Conservation (phyloP, 2,888 invertebrate genomes). For the Aspidapion aeneum region DNA sequence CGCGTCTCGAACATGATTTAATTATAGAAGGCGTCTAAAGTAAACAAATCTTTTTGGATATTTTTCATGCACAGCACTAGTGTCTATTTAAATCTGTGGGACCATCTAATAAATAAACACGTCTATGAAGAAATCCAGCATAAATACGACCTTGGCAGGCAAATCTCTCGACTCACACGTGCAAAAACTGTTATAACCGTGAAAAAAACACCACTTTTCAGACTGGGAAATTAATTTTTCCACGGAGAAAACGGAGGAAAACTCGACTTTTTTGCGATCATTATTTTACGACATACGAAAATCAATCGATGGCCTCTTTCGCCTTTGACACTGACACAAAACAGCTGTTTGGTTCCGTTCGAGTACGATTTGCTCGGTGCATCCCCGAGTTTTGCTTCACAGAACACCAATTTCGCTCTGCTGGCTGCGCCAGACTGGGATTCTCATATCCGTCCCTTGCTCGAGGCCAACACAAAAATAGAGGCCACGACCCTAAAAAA, state of each 20-base stretch:
- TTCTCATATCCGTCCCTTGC: no score
- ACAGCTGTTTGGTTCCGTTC: neutral
- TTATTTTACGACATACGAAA: neutral
- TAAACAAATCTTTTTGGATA: neutral
- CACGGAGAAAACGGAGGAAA: neutral
- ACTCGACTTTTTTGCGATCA: neutral
- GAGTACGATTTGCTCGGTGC: neutral
- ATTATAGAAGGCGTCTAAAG: neutral
- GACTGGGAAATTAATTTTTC: neutral
- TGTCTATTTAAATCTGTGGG: neutral
- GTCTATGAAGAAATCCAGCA: no score
- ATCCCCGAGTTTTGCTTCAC: neutral
- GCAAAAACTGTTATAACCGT: neutral
- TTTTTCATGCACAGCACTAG: neutral
- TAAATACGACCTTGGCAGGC: neutral
- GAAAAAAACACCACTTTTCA: neutral
- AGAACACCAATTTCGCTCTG: no score
- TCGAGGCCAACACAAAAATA: no score
- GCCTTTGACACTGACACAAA: neutral
- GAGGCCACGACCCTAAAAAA: no score
- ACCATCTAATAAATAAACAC: no score
- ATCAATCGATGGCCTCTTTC: neutral
- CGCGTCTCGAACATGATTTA: neutral
- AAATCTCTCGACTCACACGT: neutral
- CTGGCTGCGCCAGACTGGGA: no score